Base-by-base conservation (phyloP, 2,797 vertebrate species). In the Danio albolineatus region DNA sequence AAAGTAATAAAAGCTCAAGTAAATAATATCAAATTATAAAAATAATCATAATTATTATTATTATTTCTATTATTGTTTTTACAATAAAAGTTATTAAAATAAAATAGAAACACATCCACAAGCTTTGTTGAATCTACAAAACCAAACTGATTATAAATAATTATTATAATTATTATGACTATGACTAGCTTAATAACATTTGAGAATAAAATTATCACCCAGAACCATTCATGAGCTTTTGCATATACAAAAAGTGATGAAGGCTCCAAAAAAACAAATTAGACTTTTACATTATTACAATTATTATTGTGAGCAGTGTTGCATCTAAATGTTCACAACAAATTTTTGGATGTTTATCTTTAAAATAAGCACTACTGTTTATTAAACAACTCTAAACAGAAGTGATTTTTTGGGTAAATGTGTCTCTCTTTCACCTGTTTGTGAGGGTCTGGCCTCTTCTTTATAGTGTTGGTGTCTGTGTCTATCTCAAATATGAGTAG, bases 401-500 rank as follows among this genome's bases (percentile, higher is more conserved):
- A 28, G 28, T 28, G 3, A 28, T 28, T 28, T 28, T 28, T 28
- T 28, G 38, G 46, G 49, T 16, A 14, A 59, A 21, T 16, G 10
- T 66, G 14, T 73, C n/a, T 28, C 53, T 86, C 77, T 80, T 84
- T 89, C 90, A 95, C 93, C 94, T 95, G 90, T 87, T 92, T 88
- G 88, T 87, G 89, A 81, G 91, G 92, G 86, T 91, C 90, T 83
- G 93, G 93, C 78, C 90, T 89, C 69, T 92, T 95, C 90, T 94
- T 94, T 92, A 94, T 93, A 82, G 92, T 95, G 91, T 92, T 92
- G 87, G 91, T 94, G 87, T 93, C 91, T 90, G 10, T 92, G 91
- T 94, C 94, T 89, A 90, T 86, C 88, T 95, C 93, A 95, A 94
- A 94, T 80, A 94, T 91, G 91, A 92, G 90, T 84, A 93, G 85